Evolutionary conservation across 2,797 vertebrate species (phyloP).

Genomic region (Onychomys arenicola): DNA sequence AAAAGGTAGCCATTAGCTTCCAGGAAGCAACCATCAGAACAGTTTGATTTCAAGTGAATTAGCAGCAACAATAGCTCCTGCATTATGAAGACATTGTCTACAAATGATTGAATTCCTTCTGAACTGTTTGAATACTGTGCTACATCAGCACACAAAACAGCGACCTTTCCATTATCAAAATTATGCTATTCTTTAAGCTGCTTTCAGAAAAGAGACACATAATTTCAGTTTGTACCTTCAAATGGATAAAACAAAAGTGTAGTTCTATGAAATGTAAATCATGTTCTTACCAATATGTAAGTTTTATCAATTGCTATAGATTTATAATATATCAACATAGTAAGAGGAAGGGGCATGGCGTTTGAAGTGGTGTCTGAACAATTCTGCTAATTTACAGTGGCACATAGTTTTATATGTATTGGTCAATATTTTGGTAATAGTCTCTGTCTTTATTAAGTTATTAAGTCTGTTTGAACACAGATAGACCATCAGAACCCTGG

Average conservation of each 20-base stretch:
- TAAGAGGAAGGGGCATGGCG: neutral
- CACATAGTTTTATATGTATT: neutral
- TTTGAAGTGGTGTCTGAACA: neutral
- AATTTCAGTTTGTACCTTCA: neutral
- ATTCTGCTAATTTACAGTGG: neutral
- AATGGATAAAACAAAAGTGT: neutral
- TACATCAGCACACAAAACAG: slow-evolving; percentile 38
- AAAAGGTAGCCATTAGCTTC: neutral
- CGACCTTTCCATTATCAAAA: slow-evolving; percentile 64
- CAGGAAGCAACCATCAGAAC: slow-evolving; percentile 27
- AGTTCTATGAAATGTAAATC: slow-evolving; percentile 53
- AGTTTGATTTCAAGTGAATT: slow-evolving; percentile 55
- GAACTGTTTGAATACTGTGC: slow-evolving; percentile 23
- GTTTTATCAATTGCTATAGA: neutral
- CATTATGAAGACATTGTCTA: slow-evolving; percentile 39
- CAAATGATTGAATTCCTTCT: slow-evolving; percentile 56
- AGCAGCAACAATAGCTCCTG: neutral
- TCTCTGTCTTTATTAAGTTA: slow-evolving; percentile 8
- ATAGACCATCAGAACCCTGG: slow-evolving; percentile 38
- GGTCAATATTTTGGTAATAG: neutral
- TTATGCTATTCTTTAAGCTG: slow-evolving; percentile 44
- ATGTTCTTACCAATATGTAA: neutral
- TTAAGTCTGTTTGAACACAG: neutral
- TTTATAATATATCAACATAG: neutral
- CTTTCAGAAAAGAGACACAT: neutral